Evolutionary conservation across 37 sponge, comb jelly and placozoan genomes (phyloP), one percentile per base, ranked within the genome.

Genomic region (Chondrosia reniformis): DNA sequence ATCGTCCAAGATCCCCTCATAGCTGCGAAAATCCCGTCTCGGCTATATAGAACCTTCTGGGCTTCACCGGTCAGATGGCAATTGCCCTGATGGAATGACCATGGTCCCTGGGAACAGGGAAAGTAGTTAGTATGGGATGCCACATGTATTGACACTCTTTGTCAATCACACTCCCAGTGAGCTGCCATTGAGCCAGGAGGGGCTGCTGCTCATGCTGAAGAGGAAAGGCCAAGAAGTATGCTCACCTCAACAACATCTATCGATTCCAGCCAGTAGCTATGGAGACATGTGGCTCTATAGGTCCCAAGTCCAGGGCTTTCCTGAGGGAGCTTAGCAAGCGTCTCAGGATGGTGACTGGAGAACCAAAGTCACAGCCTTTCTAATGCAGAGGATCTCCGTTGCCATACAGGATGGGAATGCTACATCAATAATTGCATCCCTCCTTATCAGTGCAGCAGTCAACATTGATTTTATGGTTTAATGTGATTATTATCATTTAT

Each of bases 1-100:
- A 33, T 74, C 75, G 28, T 74, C 31, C 34, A 74, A 25, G 28
- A 52, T 17, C n/a, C 75, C 21, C 28, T 74, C 49, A 33, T 28
- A 17, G 42, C 75, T 33, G 75, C 75, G 4, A 45, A 45, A 19
- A 43, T 74, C 30, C 45, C 46, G 28, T n/a, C 9, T 27, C 42
- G 31, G 8, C 49, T 74, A n/a, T n/a, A n/a, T n/a, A 4, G 75
- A 74, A n/a, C 75, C 75, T 3, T 74, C 75, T 33, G 52, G 75
- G 4, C 52, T 74, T 8, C 22, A 43, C 24, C 6, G 75, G 6
- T 5, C 75, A 8, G 75, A 40, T 45, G 75, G 75, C 8, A 74
- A 74, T 10, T 28, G 49, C 24, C 75, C 45, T 30, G 75, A 74
- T 74, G 75, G 75, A 4, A 8, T 74, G n/a, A 45, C 75, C 6